Percentiles rank a stretch among this genome's conserved stretches.
These are phyloP conservation scores for Coregonus suidteri DNA, from an alignment of 2,797 vertebrate genomes.

Conservation along the genomic window DNA sequence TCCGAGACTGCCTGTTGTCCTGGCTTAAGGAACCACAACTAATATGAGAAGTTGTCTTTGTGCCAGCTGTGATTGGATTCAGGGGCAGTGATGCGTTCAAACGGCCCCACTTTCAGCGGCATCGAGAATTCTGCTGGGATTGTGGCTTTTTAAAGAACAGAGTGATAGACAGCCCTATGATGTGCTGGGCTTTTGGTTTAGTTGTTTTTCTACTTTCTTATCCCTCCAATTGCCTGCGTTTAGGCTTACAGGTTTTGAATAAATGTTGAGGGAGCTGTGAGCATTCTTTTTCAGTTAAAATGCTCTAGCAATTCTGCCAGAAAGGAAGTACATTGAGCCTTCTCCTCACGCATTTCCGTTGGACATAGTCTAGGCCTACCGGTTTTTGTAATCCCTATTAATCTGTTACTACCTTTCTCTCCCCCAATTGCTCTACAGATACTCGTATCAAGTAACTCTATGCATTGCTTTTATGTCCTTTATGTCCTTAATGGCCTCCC, in stretches of 20 bases:
- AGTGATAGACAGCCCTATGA: not conserved
- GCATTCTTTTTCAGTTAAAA: not conserved
- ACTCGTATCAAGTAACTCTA: not conserved
- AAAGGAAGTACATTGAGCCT: too few relatives aligned
- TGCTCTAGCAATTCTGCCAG: not conserved
- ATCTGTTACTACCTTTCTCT: not conserved
- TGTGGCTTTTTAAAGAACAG: conserved; percentile 16
- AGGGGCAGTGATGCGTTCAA: conserved; percentile 28
- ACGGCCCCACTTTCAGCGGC: conserved; percentile 22
- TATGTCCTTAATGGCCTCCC: conserved; percentile 25
- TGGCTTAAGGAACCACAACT: conserved; percentile 64
- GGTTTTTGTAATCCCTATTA: not conserved
- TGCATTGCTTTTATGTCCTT: conserved; percentile 4
- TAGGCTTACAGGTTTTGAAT: not conserved
- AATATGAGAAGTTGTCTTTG: conserved; percentile 58
- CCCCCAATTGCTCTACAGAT: not conserved
- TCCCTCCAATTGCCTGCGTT: not conserved
- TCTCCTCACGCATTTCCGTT: not conserved
- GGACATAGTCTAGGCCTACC: not conserved
- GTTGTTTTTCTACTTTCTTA: conserved; percentile 6
- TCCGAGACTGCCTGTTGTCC: conserved; percentile 64
- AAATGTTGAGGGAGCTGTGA: not conserved
- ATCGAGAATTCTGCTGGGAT: conserved; percentile 16
- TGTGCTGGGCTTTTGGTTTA: not conserved
- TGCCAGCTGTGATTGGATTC: conserved; percentile 41